Evolutionary conservation across 2,888 invertebrate species (phyloP), one percentile per base, ranked within the genome.

Genomic region (Xestia ashworthii): DNA sequence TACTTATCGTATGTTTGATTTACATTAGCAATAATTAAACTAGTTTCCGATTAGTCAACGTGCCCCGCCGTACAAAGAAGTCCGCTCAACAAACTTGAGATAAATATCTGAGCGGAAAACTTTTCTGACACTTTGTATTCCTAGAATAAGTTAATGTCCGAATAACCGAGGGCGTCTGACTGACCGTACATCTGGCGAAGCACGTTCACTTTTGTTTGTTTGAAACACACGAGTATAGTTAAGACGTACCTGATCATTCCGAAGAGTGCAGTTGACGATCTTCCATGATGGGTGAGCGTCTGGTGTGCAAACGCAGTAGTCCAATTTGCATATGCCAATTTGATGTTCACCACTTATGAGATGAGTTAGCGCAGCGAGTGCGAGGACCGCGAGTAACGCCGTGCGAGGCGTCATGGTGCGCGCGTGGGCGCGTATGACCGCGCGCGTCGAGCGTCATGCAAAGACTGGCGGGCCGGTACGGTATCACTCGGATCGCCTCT

Each of bases 241-340:
- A 67, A 76, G 68, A 85, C 82, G 78, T 89, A 97, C 98, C 97
- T 98, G 97, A 90, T 97, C 94, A 77, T 93, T 93, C 82, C 95
- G 95, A 89, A 98, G 97, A 87, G 97, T 97, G 93, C 98, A 98
- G 94, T 97, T 98, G 90, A 98, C 96, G 88, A 95, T 96, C 89
- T 97, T 97, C 98, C 98, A 98, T 69, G 92, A 93, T 67, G 97
- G 97, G 87, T 97, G 97, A 48, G 96, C 95, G 72, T 96, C 97
- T 71, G 97, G 94, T 62, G 95, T 94, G 92, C 98, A 98, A 87
- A 95, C 96, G 94, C 98, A 98, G 88, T 96, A 97, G 78, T 94
- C 94, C 58, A 90, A 74, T 32, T 88, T 83, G 92, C 98, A 98
- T 85, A 98, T 94, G 76, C 96, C 96, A 76, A 84, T 74, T 71